Base-by-base conservation (phyloP, 2,888 invertebrate genomes). In the Thymelicus acteon region DNA sequence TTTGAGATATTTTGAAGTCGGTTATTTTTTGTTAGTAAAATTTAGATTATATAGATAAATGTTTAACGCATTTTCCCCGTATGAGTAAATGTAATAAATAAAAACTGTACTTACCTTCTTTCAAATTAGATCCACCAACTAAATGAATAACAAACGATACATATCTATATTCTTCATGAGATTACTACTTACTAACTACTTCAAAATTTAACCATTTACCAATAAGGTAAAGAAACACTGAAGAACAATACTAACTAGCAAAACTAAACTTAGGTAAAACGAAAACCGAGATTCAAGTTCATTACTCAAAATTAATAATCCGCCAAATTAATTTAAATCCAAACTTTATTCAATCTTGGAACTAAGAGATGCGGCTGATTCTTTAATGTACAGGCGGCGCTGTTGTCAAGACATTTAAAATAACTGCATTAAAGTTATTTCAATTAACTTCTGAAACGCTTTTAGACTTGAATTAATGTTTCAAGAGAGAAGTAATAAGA, bases 291-390 rank as follows among this genome's bases (percentile, higher is more conserved):
- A 84, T 79, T 80, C 77, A 81, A 86, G 87, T 89, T 89, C 88
- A 88, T 90, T 89, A 90, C 86, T 89, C 87, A 89, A 89, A 90
- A 90, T 91, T 92, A 92, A 91, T 92, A 91, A 92, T 89, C 89
- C 89, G 85, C 84, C 84, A 89, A 92, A 93, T 92, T 89, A 89
- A 92, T 89, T 90, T 87, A 83, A 88, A 89, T 87, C 83, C 79
- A 79, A 89, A 91, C 85, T 91, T 90, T 86, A 81, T 82, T 80
- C 84, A 87, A 88, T 87, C 87, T 87, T 85, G 78, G 82, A 80
- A 81, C 83, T 80, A 75, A 75, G 78, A 81, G 81, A 79, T 82
- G 78, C 75, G 77, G 78, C 77, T 79, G 80, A 83, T 82, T 80
- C 76, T 71, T 70, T 78, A 77, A 80, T 80, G 77, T 84, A 91